A percentile compares a stretch with the other conserved stretches of the same genome.
Conservation (phyloP, 2,797 vertebrate species). For the Astyanax mexicanus region DNA sequence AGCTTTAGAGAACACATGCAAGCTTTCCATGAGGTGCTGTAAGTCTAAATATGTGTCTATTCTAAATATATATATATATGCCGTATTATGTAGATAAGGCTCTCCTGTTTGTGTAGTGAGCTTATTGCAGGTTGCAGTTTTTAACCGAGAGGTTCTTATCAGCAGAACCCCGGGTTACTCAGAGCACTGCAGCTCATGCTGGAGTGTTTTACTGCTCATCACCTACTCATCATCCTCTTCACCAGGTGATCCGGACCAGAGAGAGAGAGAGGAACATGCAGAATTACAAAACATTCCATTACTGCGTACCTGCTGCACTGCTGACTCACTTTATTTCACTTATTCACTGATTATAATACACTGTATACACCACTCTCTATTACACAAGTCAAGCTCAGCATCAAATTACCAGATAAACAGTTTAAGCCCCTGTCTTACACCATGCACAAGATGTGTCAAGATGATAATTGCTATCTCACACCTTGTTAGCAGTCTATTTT, state of each 20-base stretch:
- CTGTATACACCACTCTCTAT: background rate
- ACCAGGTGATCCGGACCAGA: background rate
- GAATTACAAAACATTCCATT: background rate
- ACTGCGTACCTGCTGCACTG: background rate
- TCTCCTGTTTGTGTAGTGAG: background rate
- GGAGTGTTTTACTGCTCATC: background rate
- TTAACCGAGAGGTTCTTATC: constrained; percentile 3
- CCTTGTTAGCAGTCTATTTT: too few species aligned
- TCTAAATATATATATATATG: background rate
- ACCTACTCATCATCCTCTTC: background rate
- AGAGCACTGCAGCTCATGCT: background rate
- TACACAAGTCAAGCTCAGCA: too few species aligned
- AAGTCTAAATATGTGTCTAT: background rate
- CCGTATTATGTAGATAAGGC: background rate
- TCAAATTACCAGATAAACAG: too few species aligned
- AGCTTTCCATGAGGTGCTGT: background rate
- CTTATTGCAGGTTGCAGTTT: background rate
- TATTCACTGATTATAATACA: too few species aligned
- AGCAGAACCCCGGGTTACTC: background rate
- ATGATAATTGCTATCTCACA: too few species aligned
- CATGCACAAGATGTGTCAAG: too few species aligned
- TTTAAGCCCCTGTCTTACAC: too few species aligned
- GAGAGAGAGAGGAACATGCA: background rate
- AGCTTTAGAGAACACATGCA: too few species aligned
- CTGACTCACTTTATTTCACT: background rate